phyloP scores from a whole-genome alignment of 64 coral and sea anemone genomes.

The Porites lutea region DNA sequence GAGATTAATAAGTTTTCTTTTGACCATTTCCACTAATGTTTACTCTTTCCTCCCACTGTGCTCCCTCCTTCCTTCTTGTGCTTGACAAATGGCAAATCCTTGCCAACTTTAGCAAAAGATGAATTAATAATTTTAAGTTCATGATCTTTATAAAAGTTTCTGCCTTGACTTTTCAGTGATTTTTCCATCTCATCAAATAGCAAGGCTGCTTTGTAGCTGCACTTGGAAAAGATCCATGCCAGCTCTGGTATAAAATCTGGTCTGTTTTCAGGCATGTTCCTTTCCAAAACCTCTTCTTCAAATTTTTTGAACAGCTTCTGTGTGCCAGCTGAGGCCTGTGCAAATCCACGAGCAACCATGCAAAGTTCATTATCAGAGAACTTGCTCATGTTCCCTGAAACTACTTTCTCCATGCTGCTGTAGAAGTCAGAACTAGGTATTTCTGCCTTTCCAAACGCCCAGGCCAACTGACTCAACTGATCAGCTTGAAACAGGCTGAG shows the following conservation, averaged over 20 bases:
- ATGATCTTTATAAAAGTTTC: neutral
- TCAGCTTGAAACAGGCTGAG: slow-evolving; percentile 20
- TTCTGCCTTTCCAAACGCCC: slow-evolving; percentile 16
- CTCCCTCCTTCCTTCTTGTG: neutral
- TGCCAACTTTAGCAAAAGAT: slow-evolving; percentile 10
- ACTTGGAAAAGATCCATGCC: slow-evolving; percentile 17
- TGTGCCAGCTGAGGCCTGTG: neutral
- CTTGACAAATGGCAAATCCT: neutral
- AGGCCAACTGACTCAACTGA: slow-evolving; percentile 29
- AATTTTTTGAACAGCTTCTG: neutral
- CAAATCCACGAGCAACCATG: slow-evolving; percentile 23
- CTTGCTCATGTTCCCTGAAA: neutral
- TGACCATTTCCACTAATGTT: neutral
- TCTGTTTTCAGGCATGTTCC: neutral
- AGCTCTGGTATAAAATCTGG: slow-evolving; percentile 25
- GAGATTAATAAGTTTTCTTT: no score
- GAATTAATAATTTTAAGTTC: slow-evolving; percentile 3
- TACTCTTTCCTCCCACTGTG: no score
- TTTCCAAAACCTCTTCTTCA: slow-evolving; percentile 17
- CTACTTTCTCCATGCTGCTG: neutral
- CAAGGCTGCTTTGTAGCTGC: slow-evolving; percentile 9
- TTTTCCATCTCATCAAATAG: slow-evolving; percentile 27
- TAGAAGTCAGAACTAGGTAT: neutral
- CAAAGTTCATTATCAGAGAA: slow-evolving; percentile 27
- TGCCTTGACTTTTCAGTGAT: neutral